Percentiles rank a stretch among this genome's conserved stretches.
phyloP scores from a whole-genome alignment of 2,888 invertebrate species.

The Drosophila birchii region DNA sequence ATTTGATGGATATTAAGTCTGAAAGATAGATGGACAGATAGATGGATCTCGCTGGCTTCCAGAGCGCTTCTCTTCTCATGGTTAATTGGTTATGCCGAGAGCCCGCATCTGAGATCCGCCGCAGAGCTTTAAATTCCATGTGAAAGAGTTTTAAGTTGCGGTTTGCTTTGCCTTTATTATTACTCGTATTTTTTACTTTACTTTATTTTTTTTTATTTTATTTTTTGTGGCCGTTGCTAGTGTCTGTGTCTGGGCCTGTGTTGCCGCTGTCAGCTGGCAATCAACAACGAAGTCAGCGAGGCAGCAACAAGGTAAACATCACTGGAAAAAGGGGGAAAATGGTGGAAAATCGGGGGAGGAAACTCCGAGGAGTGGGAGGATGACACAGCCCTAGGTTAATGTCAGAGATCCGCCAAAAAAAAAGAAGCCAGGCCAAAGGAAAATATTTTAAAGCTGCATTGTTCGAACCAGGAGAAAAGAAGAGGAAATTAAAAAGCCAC shows the following conservation, averaged over 20 bases:
- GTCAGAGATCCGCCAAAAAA: constrained; percentile 42
- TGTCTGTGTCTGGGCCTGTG: constrained; percentile 3
- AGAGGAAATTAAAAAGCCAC: constrained; percentile 62
- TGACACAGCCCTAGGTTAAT: constrained; percentile 58
- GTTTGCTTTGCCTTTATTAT: constrained; percentile 27
- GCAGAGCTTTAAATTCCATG: constrained; percentile 45
- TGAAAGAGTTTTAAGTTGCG: constrained; percentile 40
- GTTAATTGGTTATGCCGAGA: constrained; percentile 46
- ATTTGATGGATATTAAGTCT: constrained; percentile 19
- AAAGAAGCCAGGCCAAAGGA: constrained; percentile 23
- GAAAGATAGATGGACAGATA: constrained; percentile 25
- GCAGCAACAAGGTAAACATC: constrained; percentile 71
- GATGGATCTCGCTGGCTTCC: constrained; percentile 35
- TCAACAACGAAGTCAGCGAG: constrained; percentile 74
- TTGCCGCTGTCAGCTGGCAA: constrained; percentile 68
- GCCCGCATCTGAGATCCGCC: constrained; percentile 35
- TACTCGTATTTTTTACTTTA: constrained; percentile 9
- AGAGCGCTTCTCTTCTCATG: constrained; percentile 44
- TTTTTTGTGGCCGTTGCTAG: constrained; percentile 27
- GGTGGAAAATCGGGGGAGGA: constrained; percentile 8
- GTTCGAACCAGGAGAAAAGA: constrained; percentile 52
- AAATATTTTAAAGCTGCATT: constrained; percentile 73
- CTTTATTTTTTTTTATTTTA: constrained; percentile 7
- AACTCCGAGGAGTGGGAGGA: constrained; percentile 26
- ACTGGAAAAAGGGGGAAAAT: constrained; percentile 30